Evolutionary conservation across 2,888 invertebrate species (phyloP).

Genomic region (Helleia helle): DNA sequence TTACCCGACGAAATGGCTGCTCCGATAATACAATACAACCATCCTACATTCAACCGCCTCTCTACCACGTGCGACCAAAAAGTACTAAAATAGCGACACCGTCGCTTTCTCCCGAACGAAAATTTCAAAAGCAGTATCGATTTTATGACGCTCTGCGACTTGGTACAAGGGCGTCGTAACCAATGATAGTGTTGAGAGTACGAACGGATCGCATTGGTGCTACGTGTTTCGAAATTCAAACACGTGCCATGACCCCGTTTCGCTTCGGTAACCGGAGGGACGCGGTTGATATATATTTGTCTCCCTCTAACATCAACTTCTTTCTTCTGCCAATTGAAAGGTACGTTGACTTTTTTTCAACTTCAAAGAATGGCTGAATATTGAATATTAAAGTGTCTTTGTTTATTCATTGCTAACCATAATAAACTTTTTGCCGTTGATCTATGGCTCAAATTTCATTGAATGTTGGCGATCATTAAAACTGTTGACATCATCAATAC

Average conservation of each 20-base stretch:
- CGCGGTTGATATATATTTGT: slow-evolving; percentile 32
- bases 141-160: slow-evolving; percentile 30
- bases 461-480: slow-evolving; percentile 11
- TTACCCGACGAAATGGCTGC: slow-evolving; percentile 61
- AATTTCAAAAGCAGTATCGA: slow-evolving; percentile 39
- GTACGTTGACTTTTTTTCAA: slow-evolving; percentile 23
- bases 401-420: slow-evolving; percentile 25
- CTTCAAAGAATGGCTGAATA: slow-evolving; percentile 30
- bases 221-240: slow-evolving; percentile 69
- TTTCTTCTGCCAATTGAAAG: slow-evolving; percentile 36
- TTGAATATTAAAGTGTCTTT: slow-evolving; percentile 42
- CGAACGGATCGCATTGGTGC: slow-evolving; percentile 61
- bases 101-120: slow-evolving; percentile 25
- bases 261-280: slow-evolving; percentile 34
- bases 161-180: slow-evolving; percentile 48
- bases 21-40: slow-evolving; percentile 58
- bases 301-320: slow-evolving; percentile 38
- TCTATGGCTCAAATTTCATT: slow-evolving; percentile 25
- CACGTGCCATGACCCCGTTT: slow-evolving; percentile 65
- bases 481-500: slow-evolving; percentile 30
- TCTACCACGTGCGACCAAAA: slow-evolving; percentile 37
- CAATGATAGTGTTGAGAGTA: slow-evolving; percentile 51
- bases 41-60: slow-evolving; percentile 36
- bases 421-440: slow-evolving; percentile 25
- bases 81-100: slow-evolving; percentile 29